These are phyloP conservation scores for Poecilia wingei DNA, from an alignment of 2,797 vertebrate genomes.

Conservation along the genomic window DNA sequence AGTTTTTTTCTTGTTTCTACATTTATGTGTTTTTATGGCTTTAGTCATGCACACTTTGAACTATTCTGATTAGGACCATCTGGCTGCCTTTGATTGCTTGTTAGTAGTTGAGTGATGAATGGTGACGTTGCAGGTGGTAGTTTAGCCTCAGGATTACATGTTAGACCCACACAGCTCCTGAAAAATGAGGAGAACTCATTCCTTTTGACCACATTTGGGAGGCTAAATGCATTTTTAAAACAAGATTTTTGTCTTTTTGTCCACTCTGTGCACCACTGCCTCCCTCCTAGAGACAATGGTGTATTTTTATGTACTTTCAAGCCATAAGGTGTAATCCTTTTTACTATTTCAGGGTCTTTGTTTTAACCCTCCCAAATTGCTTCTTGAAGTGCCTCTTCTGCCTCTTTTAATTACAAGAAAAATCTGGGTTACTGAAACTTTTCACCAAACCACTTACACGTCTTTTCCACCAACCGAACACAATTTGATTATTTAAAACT, in stretches of 20 bases:
- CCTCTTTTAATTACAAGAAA: neutral
- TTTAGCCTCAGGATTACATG: constrained; percentile 1
- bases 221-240: neutral
- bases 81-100: neutral
- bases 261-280: neutral
- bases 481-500: neutral
- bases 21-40: neutral
- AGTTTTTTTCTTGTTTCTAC: neutral
- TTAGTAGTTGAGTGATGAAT: neutral
- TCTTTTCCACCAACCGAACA: neutral
- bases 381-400: neutral
- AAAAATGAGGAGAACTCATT: neutral
- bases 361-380: neutral
- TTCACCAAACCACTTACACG: neutral
- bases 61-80: neutral
- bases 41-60: neutral
- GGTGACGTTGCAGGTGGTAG: constrained; percentile 1
- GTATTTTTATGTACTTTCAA: neutral
- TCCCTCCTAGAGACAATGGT: neutral
- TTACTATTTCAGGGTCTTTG: neutral
- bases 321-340: neutral
- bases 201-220: neutral
- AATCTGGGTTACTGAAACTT: neutral
- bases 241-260: neutral
- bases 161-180: neutral